Percentiles rank a stretch among this genome's conserved stretches.
phyloP scores from a whole-genome alignment of 2,888 invertebrate genomes.

The Parasteatoda lunata region DNA sequence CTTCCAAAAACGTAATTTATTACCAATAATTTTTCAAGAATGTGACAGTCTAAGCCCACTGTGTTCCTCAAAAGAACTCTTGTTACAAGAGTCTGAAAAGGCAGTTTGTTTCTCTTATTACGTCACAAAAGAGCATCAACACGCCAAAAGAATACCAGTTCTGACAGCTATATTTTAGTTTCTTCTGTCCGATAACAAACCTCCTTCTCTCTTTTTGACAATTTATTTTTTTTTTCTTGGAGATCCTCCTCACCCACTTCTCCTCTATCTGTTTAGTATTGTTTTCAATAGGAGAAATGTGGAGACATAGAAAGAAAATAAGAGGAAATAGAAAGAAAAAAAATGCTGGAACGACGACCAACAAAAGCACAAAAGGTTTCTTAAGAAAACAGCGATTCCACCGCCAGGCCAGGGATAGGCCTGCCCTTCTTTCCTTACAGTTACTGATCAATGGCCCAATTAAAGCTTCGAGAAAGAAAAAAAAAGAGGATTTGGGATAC shows the following conservation, averaged over 20 bases:
- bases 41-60: not conserved
- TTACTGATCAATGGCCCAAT: constrained; percentile 56
- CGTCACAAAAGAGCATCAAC: constrained; percentile 2
- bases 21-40: not conserved
- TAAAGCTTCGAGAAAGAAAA: constrained; percentile 34
- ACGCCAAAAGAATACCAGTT: constrained; percentile 7
- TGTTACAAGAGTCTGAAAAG: not conserved
- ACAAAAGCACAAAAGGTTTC: constrained; percentile 48
- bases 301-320: not conserved
- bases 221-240: not conserved
- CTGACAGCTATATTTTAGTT: constrained; percentile 34
- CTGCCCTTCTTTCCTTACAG: constrained; percentile 11
- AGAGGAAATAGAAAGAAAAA: not conserved
- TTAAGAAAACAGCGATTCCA: constrained; percentile 62
- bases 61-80: not conserved
- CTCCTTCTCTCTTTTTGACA: constrained; percentile 18
- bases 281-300: constrained; percentile 24
- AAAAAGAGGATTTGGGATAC: constrained; percentile 26
- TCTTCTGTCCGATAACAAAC: constrained; percentile 35
- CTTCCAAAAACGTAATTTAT: too few relatives aligned
- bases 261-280: constrained; percentile 20
- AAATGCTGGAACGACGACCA: constrained; percentile 7
- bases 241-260: constrained; percentile 9
- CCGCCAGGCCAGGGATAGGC: constrained; percentile 17
- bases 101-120: not conserved